Evolutionary conservation across 2,888 invertebrate species (phyloP).

Genomic region (Drosophila algonquin): DNA sequence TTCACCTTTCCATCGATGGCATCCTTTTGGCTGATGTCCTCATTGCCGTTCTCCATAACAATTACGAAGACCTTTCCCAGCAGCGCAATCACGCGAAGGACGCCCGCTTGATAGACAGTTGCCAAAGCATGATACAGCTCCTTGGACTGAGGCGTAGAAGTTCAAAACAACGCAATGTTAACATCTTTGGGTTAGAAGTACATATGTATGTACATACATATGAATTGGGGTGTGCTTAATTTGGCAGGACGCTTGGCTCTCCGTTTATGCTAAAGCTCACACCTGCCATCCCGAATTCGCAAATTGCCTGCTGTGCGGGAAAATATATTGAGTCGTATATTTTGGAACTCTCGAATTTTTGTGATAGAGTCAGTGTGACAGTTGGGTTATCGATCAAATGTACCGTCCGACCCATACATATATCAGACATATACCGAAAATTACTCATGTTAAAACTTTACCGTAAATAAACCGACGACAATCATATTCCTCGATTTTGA

Average conservation of each 20-base stretch:
- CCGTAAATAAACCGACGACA: too few relatives aligned
- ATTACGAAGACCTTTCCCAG: slow-evolving; percentile 55
- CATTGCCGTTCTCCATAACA: slow-evolving; percentile 24
- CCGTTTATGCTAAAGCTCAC: slow-evolving; percentile 23
- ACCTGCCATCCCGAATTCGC: slow-evolving; percentile 21
- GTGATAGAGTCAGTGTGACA: neutral
- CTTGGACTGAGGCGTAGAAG: slow-evolving; percentile 43
- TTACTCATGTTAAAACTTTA: too few relatives aligned
- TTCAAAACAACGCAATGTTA: neutral
- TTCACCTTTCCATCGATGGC: slow-evolving; percentile 38
- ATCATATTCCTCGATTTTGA: too few relatives aligned
- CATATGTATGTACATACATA: too few relatives aligned
- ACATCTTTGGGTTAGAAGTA: neutral
- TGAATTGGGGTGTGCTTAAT: slow-evolving; percentile 27
- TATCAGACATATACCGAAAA: too few relatives aligned
- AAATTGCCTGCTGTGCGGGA: slow-evolving; percentile 1
- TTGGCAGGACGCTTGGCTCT: slow-evolving; percentile 35
- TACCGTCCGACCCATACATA: too few relatives aligned
- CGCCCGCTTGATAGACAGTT: slow-evolving; percentile 25
- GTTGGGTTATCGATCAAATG: too few relatives aligned
- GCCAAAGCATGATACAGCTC: slow-evolving; percentile 62
- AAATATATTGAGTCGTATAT: neutral
- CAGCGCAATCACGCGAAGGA: slow-evolving; percentile 49
- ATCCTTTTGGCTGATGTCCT: slow-evolving; percentile 31
- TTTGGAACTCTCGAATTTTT: neutral